Evolutionary conservation across 92 coral and sea anemone species (phyloP).

Genomic region (Zoanthus solanderi): DNA sequence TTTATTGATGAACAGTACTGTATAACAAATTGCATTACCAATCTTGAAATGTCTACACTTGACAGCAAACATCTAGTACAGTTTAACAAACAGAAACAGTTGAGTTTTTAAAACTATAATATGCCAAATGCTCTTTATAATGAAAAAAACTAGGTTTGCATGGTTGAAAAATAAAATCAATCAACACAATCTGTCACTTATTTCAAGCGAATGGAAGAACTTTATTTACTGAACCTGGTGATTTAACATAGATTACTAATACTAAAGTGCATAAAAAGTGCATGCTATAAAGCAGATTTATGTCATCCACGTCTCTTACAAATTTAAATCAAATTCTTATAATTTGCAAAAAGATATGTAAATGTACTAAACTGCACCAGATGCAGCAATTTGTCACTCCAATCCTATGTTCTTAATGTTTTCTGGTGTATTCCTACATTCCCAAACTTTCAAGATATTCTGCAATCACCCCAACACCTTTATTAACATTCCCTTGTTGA

Average conservation of each 20-base stretch:
- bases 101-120: too few relatives aligned
- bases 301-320: slow-evolving; percentile 5
- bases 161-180: neutral
- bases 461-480: slow-evolving; percentile 74
- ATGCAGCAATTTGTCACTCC: slow-evolving; percentile 11
- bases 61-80: neutral
- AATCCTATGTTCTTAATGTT: slow-evolving; percentile 14
- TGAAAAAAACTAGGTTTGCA: too few relatives aligned
- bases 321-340: slow-evolving; percentile 22
- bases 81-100: neutral
- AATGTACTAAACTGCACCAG: slow-evolving; percentile 13
- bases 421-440: slow-evolving; percentile 44
- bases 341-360: slow-evolving; percentile 18
- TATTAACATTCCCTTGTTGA: slow-evolving; percentile 79
- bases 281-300: neutral
- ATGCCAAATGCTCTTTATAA: too few relatives aligned
- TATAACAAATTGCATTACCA: neutral
- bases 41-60: neutral
- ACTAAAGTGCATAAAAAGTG: slow-evolving; percentile 8
- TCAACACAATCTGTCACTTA: neutral
- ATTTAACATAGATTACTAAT: neutral
- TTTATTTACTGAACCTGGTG: neutral
- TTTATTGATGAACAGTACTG: too few relatives aligned
- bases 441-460: slow-evolving; percentile 72
- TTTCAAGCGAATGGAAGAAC: neutral